Evolutionary conservation across 2,113 vertebrate species (phyloP).

Genomic region (Psammodynastes pulverulentus): DNA sequence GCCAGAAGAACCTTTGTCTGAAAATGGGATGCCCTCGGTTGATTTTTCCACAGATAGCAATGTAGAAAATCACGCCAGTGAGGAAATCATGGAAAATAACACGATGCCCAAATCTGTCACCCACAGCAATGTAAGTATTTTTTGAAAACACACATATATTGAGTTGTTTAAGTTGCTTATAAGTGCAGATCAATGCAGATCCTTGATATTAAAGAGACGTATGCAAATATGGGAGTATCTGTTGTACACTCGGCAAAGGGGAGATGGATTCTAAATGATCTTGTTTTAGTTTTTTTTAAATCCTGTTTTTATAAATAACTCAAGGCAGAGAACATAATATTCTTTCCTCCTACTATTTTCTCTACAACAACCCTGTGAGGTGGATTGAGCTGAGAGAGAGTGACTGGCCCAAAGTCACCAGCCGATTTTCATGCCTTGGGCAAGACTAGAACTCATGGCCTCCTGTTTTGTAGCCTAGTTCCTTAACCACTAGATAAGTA

Average conservation of each 20-base stretch:
- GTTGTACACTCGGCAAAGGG: neutral
- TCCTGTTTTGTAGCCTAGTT: neutral
- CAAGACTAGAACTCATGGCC: neutral
- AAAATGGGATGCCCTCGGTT: constrained; percentile 62
- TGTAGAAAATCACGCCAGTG: constrained; percentile 29
- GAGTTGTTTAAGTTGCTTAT: neutral
- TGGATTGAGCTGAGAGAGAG: neutral
- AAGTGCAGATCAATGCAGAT: neutral
- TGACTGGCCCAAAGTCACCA: neutral
- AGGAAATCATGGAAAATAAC: constrained; percentile 21
- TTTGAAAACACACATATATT: neutral
- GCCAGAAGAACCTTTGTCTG: constrained; percentile 76
- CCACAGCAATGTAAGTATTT: constrained; percentile 46
- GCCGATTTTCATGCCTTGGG: neutral
- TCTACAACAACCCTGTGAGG: neutral
- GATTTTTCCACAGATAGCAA: constrained; percentile 42
- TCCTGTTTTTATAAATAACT: neutral
- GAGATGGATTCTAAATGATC: neutral
- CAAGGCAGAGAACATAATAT: neutral
- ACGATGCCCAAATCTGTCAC: constrained; percentile 22
- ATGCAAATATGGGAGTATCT: neutral
- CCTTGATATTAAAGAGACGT: neutral
- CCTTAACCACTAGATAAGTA: neutral
- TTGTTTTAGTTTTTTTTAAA: neutral
- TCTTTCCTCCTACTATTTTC: neutral